Evolutionary conservation across 2,888 invertebrate genomes (phyloP).

Genomic region (Camptogramma bilineatum): DNA sequence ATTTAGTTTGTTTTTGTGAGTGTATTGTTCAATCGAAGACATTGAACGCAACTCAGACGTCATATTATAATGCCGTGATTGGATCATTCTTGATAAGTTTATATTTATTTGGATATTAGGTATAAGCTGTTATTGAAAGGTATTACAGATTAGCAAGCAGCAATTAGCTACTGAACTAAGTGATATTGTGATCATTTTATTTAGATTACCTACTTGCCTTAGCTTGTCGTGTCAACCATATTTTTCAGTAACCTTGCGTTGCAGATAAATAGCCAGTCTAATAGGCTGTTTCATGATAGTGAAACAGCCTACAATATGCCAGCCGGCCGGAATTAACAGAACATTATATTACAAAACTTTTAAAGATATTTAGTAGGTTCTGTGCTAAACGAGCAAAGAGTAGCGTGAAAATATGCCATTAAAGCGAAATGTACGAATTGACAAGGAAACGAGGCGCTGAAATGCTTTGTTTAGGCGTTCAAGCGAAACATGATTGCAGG

Average conservation of each 20-base stretch:
- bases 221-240: neutral
- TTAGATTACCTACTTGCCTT: neutral
- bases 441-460: conserved; percentile 40
- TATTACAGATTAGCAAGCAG: too few relatives aligned
- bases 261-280: neutral
- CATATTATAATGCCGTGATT: too few relatives aligned
- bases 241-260: neutral
- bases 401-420: conserved; percentile 38
- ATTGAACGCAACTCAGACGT: too few relatives aligned
- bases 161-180: neutral
- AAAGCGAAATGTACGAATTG: conserved; percentile 39
- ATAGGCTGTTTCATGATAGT: neutral
- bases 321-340: conserved; percentile 4
- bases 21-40: too few relatives aligned
- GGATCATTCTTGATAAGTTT: too few relatives aligned
- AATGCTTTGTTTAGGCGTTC: conserved; percentile 41
- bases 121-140: too few relatives aligned
- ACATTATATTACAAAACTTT: conserved; percentile 15
- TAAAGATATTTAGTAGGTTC: conserved; percentile 19
- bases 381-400: conserved; percentile 28
- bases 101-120: too few relatives aligned
- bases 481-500: conserved; percentile 40
- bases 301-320: neutral
- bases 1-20: too few relatives aligned
- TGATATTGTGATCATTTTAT: neutral